phyloP scores from a whole-genome alignment of 2,888 invertebrate genomes.

The Patella ulyssiponensis region DNA sequence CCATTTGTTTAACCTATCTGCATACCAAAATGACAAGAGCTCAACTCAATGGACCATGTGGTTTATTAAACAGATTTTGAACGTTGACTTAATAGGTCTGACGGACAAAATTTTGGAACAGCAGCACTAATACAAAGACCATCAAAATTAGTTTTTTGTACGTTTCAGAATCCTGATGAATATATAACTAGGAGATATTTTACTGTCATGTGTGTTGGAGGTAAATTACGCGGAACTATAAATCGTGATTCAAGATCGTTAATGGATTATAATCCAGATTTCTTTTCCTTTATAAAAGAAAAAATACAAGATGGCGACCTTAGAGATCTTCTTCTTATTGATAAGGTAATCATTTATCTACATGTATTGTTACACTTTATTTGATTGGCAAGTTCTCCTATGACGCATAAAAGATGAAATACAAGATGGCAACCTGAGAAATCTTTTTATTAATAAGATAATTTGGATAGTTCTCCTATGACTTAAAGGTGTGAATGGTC shows the following conservation, averaged over 20 bases:
- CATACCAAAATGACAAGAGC: no score
- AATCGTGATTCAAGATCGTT: constrained; percentile 40
- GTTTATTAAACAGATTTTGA: no score
- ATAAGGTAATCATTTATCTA: constrained; percentile 43
- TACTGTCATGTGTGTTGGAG: constrained; percentile 37
- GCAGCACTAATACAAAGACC: background rate
- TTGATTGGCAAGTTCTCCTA: background rate
- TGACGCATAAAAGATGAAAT: no score
- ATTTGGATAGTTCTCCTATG: background rate
- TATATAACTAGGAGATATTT: constrained; percentile 49
- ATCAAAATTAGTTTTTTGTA: background rate
- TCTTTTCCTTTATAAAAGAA: constrained; percentile 40
- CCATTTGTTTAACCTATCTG: no score
- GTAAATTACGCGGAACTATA: constrained; percentile 44
- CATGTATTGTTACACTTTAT: background rate
- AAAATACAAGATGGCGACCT: constrained; percentile 29
- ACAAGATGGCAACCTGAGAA: no score
- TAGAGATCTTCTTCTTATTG: constrained; percentile 47
- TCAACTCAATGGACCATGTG: no score
- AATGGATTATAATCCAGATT: constrained; percentile 47
- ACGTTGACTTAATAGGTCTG: no score
- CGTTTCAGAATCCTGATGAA: constrained; percentile 34
- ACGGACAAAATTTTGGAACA: background rate
- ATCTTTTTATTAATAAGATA: no score
- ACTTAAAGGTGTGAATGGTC: no score